Base-by-base conservation (phyloP, 1,140 invertebrate genomes). In the Brachionus plicatilis region DNA sequence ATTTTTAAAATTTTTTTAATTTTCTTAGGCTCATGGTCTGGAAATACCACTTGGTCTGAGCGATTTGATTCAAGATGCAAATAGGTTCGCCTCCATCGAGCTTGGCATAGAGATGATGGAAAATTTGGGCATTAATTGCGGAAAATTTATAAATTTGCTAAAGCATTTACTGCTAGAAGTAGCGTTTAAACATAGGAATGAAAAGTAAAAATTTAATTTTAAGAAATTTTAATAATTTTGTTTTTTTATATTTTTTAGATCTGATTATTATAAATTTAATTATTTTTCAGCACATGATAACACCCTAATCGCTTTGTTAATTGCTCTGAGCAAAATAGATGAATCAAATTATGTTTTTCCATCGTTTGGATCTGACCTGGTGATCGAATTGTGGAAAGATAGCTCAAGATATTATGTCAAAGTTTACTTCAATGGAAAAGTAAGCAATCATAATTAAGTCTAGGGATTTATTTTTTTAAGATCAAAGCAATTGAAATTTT, bases 261-360 rank as follows among this genome's bases (percentile, higher is more conserved):
- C 37, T 33, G 79, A 68, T 37, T 60, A 65, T 82, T 68, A 82
- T 37, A 82, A 82, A 65, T 37, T 82, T n/a, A 82, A 65, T 27
- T 82, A 47, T 68, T 82, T 65, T 17, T 82, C 79, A 47, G 79
- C 79, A 3, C 79, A 82, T 82, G 79, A 82, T 68, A 82, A 43
- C 79, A 82, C 79, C 1, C 37, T 82, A 7, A 82, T 65, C 2
- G 79, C 79, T 20, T 27, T 82, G 20, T 17, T 82, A 47, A 68
- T 82, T 47, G 33, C 43, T 12, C 53, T 82, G 0, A 47, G 43
- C 11, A 27, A 60, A 33, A 82, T 82, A 20, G 41, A 60, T 27
- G 37, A 82, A 41, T 17, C 56, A 14, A 82, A 66, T 82, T 68
- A 37, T 37, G 14, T 45, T 43, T 45, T 41, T 20, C 79, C 79